Percentiles rank a stretch among this genome's conserved stretches.
phyloP scores from a whole-genome alignment of 2,113 vertebrate genomes.

The Dendrocopos noguchii region DNA sequence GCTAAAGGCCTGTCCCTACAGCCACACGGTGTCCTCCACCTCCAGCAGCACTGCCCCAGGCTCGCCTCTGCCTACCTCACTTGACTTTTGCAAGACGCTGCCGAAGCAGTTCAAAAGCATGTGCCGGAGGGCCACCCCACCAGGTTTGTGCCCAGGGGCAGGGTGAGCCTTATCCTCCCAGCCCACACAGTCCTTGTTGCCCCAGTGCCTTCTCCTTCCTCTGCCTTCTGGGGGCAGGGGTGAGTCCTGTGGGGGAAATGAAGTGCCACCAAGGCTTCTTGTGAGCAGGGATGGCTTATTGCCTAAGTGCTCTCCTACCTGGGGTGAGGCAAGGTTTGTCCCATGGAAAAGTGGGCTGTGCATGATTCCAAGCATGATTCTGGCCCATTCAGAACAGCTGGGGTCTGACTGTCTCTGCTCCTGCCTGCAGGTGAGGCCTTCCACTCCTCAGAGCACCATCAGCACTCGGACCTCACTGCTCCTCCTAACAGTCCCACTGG shows the following conservation, averaged over 20 bases:
- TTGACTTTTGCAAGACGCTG: conserved; percentile 90
- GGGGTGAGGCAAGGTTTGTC: neutral
- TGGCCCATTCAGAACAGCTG: fast-evolving
- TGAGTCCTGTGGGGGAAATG: fast-evolving
- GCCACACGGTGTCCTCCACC: conserved; percentile 81
- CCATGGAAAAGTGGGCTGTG: fast-evolving
- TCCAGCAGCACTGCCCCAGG: conserved; percentile 78
- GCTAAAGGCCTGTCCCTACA: conserved; percentile 89
- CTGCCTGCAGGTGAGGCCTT: conserved; percentile 86
- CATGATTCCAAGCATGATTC: neutral
- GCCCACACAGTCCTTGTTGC: fast-evolving
- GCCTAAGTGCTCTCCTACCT: fast-evolving
- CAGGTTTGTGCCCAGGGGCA: conserved; percentile 74
- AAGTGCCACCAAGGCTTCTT: neutral
- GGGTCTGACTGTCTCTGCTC: conserved; percentile 37
- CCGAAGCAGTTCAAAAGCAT: conserved; percentile 94
- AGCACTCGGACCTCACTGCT: conserved; percentile 93
- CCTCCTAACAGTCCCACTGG: conserved; percentile 97
- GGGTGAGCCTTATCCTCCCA: fast-evolving
- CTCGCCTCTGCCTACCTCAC: conserved; percentile 89
- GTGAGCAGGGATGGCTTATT: neutral
- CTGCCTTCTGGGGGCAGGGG: neutral
- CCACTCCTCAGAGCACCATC: conserved; percentile 91
- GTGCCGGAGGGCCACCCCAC: conserved; percentile 89
- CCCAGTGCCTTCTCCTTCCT: neutral